Evolutionary conservation across 2,113 vertebrate genomes (phyloP), one percentile per base, ranked within the genome.

Genomic region (Hydropotes inermis): DNA sequence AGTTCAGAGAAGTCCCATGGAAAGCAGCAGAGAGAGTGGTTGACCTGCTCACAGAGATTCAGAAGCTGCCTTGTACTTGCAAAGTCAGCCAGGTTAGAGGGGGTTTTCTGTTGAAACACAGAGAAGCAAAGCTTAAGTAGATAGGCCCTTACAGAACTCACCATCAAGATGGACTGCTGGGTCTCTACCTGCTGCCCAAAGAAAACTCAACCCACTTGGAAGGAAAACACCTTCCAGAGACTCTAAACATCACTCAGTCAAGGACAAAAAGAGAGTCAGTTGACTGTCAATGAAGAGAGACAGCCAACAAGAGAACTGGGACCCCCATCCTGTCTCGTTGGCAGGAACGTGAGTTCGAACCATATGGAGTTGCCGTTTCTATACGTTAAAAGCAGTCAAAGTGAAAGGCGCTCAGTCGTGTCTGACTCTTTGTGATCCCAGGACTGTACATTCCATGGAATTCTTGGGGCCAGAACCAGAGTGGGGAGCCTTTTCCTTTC

Each of bases 361-460:
- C 23, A 15, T 43, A 55, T 6, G 36, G 67, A 92, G 52, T 0
- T 23, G 43, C n/a, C 81, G 3, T 50, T 79, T 85, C 25, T 58
- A 8, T 27, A 58, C 55, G 12, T 79, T 50, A 52, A 36, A 89
- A 87, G 2, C 11, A 54, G 25, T 16, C 4, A 1, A 64, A 30
- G 67, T 6, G 19, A 23, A 70, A 70, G 19, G 12, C 19, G 0
- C n/a, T 13, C 10, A 74, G 67, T 39, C 5, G 0, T 3, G 10
- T 39, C 67, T 2, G 19, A 23, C 67, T 39, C 5, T 39, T 12
- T 12, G n/a, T 36, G n/a, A 39, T 23, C 67, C n/a, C n/a, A 3
- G n/a, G 19, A 70, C 61, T 17, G 4, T 19, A n/a, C 10, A 13
- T 19, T 23, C 19, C 67, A 23, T 1, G 67, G n/a, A 70, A 23